These are phyloP conservation scores for Liasis olivaceus DNA, from an alignment of 2,797 vertebrate genomes.

Conservation along the genomic window DNA sequence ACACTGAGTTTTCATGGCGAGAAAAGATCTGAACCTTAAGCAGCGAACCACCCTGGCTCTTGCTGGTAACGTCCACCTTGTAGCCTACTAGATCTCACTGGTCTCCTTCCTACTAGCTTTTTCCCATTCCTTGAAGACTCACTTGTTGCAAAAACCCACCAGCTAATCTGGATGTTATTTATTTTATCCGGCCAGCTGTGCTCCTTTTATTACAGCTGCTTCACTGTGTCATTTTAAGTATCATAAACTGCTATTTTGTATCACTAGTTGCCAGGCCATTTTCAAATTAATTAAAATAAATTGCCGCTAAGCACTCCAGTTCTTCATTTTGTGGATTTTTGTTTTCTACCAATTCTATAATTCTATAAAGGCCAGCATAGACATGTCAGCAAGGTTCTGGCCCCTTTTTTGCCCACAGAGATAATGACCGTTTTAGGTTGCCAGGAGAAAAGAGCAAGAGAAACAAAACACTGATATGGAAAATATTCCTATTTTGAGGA, in stretches of 20 bases:
- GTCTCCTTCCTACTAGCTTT: not conserved
- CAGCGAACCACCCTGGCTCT: not conserved
- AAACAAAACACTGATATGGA: not conserved
- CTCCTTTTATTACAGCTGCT: not conserved
- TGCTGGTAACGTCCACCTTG: not conserved
- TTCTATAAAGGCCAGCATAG: constrained; percentile 29
- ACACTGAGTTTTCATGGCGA: not conserved
- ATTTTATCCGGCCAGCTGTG: not conserved
- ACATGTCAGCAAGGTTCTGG: not conserved
- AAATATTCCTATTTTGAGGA: not conserved
- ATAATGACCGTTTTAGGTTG: not conserved
- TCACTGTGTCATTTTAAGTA: not conserved
- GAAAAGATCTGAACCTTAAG: not conserved
- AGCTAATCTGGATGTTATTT: not conserved
- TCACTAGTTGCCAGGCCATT: not conserved
- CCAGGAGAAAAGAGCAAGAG: not conserved
- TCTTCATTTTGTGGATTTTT: not conserved
- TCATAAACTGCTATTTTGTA: not conserved
- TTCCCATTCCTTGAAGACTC: not conserved
- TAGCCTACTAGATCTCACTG: not conserved
- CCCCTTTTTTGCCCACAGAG: not conserved
- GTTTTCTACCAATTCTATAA: not conserved
- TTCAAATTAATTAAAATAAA: not conserved
- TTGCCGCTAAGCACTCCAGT: not conserved
- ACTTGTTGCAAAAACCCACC: not conserved